Evolutionary conservation across 2,888 invertebrate species (phyloP).

Genomic region (Nemapogon koenigi): DNA sequence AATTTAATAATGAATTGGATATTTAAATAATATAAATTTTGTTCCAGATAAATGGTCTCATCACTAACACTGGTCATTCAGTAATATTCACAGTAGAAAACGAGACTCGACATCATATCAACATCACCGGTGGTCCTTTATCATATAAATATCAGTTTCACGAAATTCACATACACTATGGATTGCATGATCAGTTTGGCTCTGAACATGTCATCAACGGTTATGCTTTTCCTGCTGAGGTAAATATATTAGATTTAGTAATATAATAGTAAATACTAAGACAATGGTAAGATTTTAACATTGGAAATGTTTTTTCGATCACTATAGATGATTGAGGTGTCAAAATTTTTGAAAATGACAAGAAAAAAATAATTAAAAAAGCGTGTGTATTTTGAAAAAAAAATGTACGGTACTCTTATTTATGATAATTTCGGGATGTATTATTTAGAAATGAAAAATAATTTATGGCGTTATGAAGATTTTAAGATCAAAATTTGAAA

Average conservation of each 20-base stretch:
- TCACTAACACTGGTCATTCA: slow-evolving; percentile 94
- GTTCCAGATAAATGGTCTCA: slow-evolving; percentile 83
- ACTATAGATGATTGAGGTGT: not conserved
- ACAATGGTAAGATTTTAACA: not conserved
- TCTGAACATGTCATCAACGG: slow-evolving; percentile 98
- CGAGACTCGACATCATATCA: slow-evolving; percentile 83
- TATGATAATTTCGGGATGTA: too few relatives aligned
- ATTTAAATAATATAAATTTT: too few relatives aligned
- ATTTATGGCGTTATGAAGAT: too few relatives aligned
- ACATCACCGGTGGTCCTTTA: slow-evolving; percentile 94
- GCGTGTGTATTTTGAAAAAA: too few relatives aligned
- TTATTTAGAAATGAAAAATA: too few relatives aligned
- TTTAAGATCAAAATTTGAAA: too few relatives aligned
- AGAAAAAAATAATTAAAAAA: too few relatives aligned
- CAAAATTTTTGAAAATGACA: too few relatives aligned
- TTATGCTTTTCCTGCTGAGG: slow-evolving; percentile 97
- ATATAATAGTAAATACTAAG: not conserved
- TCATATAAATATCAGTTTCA: slow-evolving; percentile 95
- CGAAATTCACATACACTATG: slow-evolving; percentile 94
- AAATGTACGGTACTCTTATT: too few relatives aligned
- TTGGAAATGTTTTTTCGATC: not conserved
- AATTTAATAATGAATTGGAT: too few relatives aligned
- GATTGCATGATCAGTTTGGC: slow-evolving; percentile 88
- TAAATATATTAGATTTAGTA: slow-evolving; percentile 51
- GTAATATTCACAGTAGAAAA: slow-evolving; percentile 91